Conservation (phyloP, 2,888 invertebrate species). For the Congeria kusceri region DNA sequence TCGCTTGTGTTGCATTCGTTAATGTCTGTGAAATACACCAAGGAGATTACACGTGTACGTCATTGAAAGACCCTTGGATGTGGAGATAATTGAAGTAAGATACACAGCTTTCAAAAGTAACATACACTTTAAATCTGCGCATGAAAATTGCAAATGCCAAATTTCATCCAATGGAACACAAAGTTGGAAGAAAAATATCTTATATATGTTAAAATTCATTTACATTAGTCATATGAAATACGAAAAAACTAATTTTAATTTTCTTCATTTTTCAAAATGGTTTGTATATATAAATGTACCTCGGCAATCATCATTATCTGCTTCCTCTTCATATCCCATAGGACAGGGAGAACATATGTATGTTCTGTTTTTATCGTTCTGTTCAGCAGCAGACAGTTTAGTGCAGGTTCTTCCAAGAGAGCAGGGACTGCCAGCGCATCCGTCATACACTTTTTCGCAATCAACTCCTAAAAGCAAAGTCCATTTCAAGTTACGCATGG, state of each 20-base stretch:
- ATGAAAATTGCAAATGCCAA: neutral
- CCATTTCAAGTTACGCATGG: too few species aligned
- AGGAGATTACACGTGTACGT: neutral
- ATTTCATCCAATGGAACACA: neutral
- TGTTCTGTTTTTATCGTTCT: neutral
- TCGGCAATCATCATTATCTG: neutral
- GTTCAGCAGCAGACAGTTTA: conserved; percentile 44
- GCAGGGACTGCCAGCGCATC: conserved; percentile 63
- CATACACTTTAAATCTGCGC: too few species aligned
- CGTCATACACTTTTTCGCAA: conserved; percentile 65
- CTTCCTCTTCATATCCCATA: conserved; percentile 38
- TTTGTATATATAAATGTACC: neutral
- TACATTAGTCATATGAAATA: too few species aligned
- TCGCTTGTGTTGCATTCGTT: neutral
- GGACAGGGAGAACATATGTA: conserved; percentile 59
- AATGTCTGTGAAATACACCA: neutral
- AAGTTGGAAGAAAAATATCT: neutral
- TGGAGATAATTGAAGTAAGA: neutral
- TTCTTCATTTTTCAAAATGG: neutral
- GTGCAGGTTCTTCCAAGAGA: conserved; percentile 60
- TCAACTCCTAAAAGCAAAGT: conserved; percentile 54
- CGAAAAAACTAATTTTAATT: too few species aligned
- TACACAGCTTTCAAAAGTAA: neutral
- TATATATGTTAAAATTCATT: too few species aligned
- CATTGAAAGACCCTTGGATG: too few species aligned